These are phyloP conservation scores for Gymnogyps californianus DNA, from an alignment of 2,113 vertebrate species.

Conservation along the genomic window DNA sequence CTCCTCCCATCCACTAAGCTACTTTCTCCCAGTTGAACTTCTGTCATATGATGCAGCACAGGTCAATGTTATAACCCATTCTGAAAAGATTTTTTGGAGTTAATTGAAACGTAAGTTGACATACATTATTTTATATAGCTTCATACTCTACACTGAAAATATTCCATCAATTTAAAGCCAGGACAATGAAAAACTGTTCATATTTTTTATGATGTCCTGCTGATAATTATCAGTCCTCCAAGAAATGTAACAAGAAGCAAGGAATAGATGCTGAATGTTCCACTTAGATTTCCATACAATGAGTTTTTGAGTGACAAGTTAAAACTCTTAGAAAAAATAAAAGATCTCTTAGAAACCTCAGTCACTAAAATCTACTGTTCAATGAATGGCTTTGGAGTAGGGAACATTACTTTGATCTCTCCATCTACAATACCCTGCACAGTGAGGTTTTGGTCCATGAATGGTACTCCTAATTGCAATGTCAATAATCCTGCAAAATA, in stretches of 20 bases:
- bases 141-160: background rate
- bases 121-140: background rate
- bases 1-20: background rate
- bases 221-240: background rate
- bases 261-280: background rate
- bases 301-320: background rate
- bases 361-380: background rate
- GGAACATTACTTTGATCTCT: background rate
- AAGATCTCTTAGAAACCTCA: background rate
- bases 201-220: background rate
- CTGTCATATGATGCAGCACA: background rate
- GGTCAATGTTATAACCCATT: background rate
- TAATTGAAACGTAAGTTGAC: background rate
- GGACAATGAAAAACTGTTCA: background rate
- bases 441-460: background rate
- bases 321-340: background rate
- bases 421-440: background rate
- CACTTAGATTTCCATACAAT: background rate
- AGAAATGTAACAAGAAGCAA: background rate
- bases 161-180: background rate
- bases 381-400: background rate
- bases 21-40: background rate
- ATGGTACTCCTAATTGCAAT: background rate
- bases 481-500: background rate
- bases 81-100: background rate